Conservation (phyloP, 2,888 invertebrate species). For the Trissolcus brochymenae region DNA sequence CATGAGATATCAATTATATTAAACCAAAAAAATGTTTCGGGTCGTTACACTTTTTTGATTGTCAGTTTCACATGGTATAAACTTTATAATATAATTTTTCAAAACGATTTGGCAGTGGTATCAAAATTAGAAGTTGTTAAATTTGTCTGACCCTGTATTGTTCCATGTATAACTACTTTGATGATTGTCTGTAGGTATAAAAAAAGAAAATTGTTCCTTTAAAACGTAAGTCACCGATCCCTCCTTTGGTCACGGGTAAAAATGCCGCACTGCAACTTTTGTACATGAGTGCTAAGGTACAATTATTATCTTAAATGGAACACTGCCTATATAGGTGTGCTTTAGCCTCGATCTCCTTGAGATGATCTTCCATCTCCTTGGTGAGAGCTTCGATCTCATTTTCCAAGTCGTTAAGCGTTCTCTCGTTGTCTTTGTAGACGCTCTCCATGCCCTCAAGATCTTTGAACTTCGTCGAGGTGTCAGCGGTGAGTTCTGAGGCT, state of each 20-base stretch:
- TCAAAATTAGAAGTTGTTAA: background rate
- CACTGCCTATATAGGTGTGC: constrained; percentile 82
- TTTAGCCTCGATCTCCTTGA: constrained; percentile 80
- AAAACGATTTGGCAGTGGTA: background rate
- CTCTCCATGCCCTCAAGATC: constrained; percentile 85
- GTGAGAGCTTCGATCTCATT: constrained; percentile 81
- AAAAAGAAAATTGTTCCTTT: constrained; percentile 12
- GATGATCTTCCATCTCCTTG: constrained; percentile 80
- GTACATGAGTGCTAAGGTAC: constrained; percentile 21
- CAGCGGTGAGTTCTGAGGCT: constrained; percentile 89
- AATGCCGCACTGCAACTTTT: constrained; percentile 12
- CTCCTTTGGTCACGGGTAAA: background rate
- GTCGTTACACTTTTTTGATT: background rate
- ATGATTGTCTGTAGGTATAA: constrained; percentile 5
- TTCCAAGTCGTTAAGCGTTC: constrained; percentile 80
- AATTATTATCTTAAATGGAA: constrained; percentile 57
- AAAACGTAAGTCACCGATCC: constrained; percentile 13
- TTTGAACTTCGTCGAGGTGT: constrained; percentile 85
- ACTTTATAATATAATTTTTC: background rate
- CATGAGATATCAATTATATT: constrained; percentile 14
- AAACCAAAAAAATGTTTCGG: background rate
- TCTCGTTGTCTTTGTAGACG: constrained; percentile 82
- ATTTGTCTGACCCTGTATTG: background rate
- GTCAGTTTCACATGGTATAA: background rate
- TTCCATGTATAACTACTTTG: constrained; percentile 14